Evolutionary conservation across 1,140 invertebrate genomes (phyloP).

Genomic region (Hypothenemus hampei): DNA sequence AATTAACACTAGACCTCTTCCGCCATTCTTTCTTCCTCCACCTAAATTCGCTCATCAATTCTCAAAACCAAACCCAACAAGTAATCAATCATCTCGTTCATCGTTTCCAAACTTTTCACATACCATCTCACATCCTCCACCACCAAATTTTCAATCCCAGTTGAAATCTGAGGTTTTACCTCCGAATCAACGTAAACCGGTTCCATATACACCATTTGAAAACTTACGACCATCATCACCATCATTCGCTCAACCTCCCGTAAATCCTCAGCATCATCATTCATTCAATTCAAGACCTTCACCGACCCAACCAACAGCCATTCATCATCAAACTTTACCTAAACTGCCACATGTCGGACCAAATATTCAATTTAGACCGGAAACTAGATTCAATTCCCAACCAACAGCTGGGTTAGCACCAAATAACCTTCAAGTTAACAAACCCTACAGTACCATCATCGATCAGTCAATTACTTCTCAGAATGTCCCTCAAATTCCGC

Average conservation of each 20-base stretch:
- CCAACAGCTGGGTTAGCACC: constrained; percentile 30
- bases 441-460: constrained; percentile 8
- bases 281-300: constrained; percentile 45
- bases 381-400: constrained; percentile 45
- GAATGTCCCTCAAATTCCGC: constrained; percentile 15
- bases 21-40: constrained; percentile 31
- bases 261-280: constrained; percentile 28
- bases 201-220: constrained; percentile 40
- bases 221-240: constrained; percentile 27
- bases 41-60: constrained; percentile 30
- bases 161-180: constrained; percentile 12
- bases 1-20: constrained; percentile 33
- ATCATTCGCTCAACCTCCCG: constrained; percentile 15
- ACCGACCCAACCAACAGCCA: constrained; percentile 33
- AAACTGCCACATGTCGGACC: constrained; percentile 35
- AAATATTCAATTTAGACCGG: constrained; percentile 42
- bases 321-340: constrained; percentile 48
- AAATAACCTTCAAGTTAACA: constrained; percentile 15
- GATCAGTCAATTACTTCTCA: constrained; percentile 19
- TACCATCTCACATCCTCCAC: constrained; percentile 30
- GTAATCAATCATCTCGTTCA: constrained; percentile 27
- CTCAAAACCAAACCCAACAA: constrained; percentile 30
- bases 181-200: constrained; percentile 44
- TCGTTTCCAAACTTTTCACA: constrained; percentile 33
- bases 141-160: constrained; percentile 26